Base-by-base conservation (phyloP, 2,888 invertebrate genomes). In the Monoplex corrugatus region DNA sequence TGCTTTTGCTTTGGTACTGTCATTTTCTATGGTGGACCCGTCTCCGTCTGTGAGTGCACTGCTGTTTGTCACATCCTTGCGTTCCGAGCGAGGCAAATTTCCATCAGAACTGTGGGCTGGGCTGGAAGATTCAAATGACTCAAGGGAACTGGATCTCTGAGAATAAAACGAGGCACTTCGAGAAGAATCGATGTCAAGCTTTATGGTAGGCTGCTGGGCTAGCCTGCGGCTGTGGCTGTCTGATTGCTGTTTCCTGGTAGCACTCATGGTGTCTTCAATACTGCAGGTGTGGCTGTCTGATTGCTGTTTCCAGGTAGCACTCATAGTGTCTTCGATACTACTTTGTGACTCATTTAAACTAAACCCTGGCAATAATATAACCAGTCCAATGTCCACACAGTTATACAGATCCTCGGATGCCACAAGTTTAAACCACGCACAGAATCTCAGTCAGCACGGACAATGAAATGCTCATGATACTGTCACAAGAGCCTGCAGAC, bases 151-250 rank as follows among this genome's bases (percentile, higher is more conserved):
- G 19, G 88, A 88, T 23, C 68, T 16, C 10, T 83, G 83, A n/a
- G 88, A 88, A 28, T 80, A 38, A 57, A n/a, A 83, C 0, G 88
- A 84, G 28, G 83, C 88, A 43, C 38, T 35, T n/a, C 38, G 45
- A 2, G 44, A 44, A 38, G 80, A 40, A 8, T 43, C 28, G 40
- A 43, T 23, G 78, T 88, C 63, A 19, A 57, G 38, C 10, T 13
- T 78, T 3, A 45, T 5, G 35, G 43, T 5, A n/a, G 43, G 40
- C 32, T 40, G 28, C 5, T 28, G 28, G 1, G 87, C n/a, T 44
- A 75, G n/a, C 28, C 19, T 19, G 38, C 13, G 35, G 38, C 3
- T 28, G 2, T 43, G 40, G 43, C 28, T 80, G 19, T 5, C 78
- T 80, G 23, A n/a, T n/a, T n/a, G n/a, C n/a, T n/a, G n/a, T n/a